phyloP scores from a whole-genome alignment of 2,113 vertebrate genomes.

The Tenrec ecaudatus region DNA sequence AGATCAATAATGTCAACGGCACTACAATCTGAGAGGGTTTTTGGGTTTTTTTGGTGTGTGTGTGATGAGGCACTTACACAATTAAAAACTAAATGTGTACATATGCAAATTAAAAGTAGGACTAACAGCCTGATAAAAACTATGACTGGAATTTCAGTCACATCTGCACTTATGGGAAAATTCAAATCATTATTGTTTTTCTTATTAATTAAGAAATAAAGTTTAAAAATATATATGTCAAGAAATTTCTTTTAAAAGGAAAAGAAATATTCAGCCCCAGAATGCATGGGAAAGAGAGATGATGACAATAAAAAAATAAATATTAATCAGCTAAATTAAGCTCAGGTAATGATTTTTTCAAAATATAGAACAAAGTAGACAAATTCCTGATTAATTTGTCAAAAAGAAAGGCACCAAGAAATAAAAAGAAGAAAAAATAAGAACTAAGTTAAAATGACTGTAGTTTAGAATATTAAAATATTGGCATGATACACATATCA shows the following conservation, averaged over 20 bases:
- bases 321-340: neutral
- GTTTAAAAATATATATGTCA: neutral
- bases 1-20: neutral
- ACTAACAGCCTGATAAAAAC: neutral
- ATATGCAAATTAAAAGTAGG: neutral
- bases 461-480: conserved; percentile 14
- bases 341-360: neutral
- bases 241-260: neutral
- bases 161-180: neutral
- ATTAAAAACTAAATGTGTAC: neutral
- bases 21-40: neutral
- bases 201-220: neutral
- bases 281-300: neutral
- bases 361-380: neutral
- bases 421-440: neutral
- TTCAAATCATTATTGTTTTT: neutral
- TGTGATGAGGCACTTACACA: neutral
- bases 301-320: neutral
- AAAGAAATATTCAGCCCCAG: neutral
- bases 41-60: neutral
- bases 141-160: neutral
- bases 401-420: neutral
- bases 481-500: neutral
- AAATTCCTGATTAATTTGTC: neutral
- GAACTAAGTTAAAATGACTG: neutral